These are phyloP conservation scores for Drosophila ficusphila DNA, from an alignment of 1,140 invertebrate genomes.

Conservation along the genomic window DNA sequence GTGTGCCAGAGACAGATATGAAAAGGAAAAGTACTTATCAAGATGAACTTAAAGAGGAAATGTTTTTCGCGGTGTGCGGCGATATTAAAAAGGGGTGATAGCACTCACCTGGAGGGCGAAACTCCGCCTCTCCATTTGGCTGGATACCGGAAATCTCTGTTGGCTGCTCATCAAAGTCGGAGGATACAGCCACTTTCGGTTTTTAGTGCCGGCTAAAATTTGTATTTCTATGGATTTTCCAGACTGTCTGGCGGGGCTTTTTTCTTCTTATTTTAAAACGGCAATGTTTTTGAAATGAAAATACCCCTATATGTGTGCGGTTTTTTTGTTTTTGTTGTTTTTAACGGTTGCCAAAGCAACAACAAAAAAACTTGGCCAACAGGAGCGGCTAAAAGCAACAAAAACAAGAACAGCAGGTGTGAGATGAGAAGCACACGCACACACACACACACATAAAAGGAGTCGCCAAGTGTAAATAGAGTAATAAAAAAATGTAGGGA, in stretches of 20 bases:
- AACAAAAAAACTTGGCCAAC: slow-evolving; percentile 46
- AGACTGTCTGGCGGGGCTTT: slow-evolving; percentile 35
- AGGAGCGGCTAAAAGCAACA: slow-evolving; percentile 31
- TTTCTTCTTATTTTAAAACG: slow-evolving; percentile 20
- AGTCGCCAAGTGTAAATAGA: slow-evolving; percentile 71
- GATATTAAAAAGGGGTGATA: background rate
- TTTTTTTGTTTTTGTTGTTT: slow-evolving; percentile 30
- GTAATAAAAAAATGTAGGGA: slow-evolving; percentile 68
- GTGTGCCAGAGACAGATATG: too few species aligned
- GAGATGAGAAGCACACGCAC: slow-evolving; percentile 28
- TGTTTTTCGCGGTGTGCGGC: background rate
- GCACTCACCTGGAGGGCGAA: slow-evolving; percentile 55
- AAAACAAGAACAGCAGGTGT: slow-evolving; percentile 48
- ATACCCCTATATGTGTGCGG: slow-evolving; percentile 4
- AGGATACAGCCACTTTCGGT: slow-evolving; percentile 36
- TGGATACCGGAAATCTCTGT: slow-evolving; percentile 35
- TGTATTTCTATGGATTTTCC: slow-evolving; percentile 26
- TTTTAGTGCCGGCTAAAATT: slow-evolving; percentile 36
- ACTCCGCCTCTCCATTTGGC: slow-evolving; percentile 23
- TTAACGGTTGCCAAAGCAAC: slow-evolving; percentile 62
- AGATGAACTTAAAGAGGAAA: background rate
- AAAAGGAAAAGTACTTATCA: too few species aligned
- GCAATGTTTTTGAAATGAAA: slow-evolving; percentile 20
- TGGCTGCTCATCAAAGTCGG: slow-evolving; percentile 30
- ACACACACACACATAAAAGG: slow-evolving; percentile 12